These are phyloP conservation scores for Thalassoma bifasciatum DNA, from an alignment of 2,113 vertebrate species.

Conservation along the genomic window DNA sequence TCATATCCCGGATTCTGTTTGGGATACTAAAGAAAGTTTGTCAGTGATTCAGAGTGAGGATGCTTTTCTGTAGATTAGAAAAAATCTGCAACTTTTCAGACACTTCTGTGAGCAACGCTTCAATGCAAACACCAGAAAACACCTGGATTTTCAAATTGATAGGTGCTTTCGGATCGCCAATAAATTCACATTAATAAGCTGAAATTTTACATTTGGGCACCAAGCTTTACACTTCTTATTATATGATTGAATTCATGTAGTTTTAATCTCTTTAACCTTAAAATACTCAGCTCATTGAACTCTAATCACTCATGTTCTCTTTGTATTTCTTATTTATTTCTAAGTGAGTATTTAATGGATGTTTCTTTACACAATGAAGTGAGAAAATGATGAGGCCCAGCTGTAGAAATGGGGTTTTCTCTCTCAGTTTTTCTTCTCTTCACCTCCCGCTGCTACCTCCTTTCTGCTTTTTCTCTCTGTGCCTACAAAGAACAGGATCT, in stretches of 20 bases:
- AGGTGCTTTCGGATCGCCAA: neutral
- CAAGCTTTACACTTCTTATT: neutral
- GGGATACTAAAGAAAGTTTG: too few species aligned
- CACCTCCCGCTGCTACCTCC: conserved; percentile 11
- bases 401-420: neutral
- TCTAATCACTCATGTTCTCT: too few species aligned
- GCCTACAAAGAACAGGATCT: neutral
- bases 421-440: neutral
- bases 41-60: neutral
- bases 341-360: too few species aligned
- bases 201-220: neutral
- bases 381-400: too few species aligned
- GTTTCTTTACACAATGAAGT: too few species aligned
- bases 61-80: neutral
- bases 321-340: too few species aligned
- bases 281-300: too few species aligned
- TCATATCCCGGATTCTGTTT: too few species aligned
- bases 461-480: neutral
- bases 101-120: conserved; percentile 27
- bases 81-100: neutral
- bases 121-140: conserved; percentile 39
- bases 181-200: neutral
- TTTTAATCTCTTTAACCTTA: neutral
- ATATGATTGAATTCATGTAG: neutral
- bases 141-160: neutral